Conservation (phyloP, 2,113 vertebrate genomes). For the Sterna hirundo region DNA sequence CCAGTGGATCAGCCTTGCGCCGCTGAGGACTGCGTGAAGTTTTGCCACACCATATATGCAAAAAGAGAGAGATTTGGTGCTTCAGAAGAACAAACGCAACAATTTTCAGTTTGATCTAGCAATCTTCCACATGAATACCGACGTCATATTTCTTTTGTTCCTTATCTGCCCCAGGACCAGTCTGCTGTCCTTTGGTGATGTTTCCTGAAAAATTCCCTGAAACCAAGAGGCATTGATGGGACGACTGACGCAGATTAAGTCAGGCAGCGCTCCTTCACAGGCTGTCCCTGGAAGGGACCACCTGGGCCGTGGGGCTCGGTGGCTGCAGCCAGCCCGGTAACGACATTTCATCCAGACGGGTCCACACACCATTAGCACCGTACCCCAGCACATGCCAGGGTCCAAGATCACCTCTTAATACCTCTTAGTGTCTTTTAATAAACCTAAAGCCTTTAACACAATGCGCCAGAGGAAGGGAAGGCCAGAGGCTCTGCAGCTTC, state of each 20-base stretch:
- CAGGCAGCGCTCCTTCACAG: background rate
- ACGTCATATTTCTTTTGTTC: background rate
- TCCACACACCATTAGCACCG: fast-evolving
- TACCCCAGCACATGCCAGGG: background rate
- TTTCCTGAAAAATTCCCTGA: background rate
- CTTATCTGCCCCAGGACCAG: background rate
- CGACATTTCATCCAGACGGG: background rate
- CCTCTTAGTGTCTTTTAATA: background rate
- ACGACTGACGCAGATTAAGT: background rate
- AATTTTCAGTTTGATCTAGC: background rate
- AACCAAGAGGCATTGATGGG: background rate
- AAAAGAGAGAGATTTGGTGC: background rate
- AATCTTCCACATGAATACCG: background rate
- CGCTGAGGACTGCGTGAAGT: background rate
- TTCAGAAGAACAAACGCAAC: background rate
- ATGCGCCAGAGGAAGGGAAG: background rate
- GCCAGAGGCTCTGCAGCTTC: background rate
- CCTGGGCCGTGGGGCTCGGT: fast-evolving
- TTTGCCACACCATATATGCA: background rate
- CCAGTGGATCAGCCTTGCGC: background rate
- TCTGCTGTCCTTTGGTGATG: background rate
- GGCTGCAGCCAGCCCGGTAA: background rate
- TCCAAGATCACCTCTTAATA: background rate
- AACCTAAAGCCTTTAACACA: background rate
- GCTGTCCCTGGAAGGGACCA: background rate